Base-by-base conservation (phyloP, 2,888 invertebrate genomes). In the Neuroscelio doddi region DNA sequence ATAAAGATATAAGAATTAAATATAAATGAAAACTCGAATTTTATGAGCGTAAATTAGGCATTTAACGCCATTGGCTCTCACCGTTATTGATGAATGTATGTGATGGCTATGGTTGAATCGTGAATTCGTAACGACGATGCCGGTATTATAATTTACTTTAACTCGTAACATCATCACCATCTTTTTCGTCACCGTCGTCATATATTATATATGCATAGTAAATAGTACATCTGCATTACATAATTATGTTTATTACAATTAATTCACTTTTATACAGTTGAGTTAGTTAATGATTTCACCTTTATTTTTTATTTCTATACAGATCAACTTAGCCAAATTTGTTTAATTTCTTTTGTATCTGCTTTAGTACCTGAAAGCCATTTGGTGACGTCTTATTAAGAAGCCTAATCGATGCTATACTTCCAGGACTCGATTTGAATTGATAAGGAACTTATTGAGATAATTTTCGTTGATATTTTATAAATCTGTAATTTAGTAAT, bases 71-170 rank as follows among this genome's bases (percentile, higher is more conserved):
- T 66, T 66, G 66, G 66, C 62, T 66, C 66, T 57, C 38, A 29
- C 44, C 26, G 32, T 47, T 41, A 36, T 16, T 39, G 34, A 64
- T 39, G 59, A 55, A 51, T 57, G 56, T 17, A 55, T 45, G 50
- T 45, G 69, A 69, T 45, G 64, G 63, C 61, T 80, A 80, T 81
- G 81, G 80, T 81, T 82, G 82, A 80, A 82, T 82, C 82, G 81
- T 82, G 81, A 82, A 79, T 77, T 74, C 70, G 69, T 75, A 73
- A 59, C 64, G 61, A 72, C 61, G 56, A 72, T 64, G 53, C 56
- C 70, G 71, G 68, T 56, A 66, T 26, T 50, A 49, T 52, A 52
- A 64, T 64, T 45, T 29, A 47, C 15, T 51, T 46, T 47, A 45
- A 38, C 44, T 56, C 51, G 49, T 55, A 34, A 49, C 14, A 50